Base-by-base conservation (phyloP, 2,888 invertebrate genomes). In the Drosophila emarginata region DNA sequence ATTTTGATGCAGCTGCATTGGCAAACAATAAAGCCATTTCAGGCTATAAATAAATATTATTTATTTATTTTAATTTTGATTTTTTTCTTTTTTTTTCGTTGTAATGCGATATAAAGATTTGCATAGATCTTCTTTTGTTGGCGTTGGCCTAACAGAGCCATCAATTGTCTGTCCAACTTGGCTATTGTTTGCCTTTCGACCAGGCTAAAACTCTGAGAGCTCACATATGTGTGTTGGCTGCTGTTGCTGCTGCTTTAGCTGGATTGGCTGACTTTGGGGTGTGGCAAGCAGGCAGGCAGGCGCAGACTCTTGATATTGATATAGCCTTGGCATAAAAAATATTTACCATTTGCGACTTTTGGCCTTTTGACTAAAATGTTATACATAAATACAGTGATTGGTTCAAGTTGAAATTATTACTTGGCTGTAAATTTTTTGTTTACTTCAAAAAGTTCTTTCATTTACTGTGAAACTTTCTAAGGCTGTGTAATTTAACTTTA, bases 1-100 rank as follows among this genome's bases (percentile, higher is more conserved):
- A 32, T 32, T 9, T 32, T 51, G 53, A 61, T 71, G 83, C 81
- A 81, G 82, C 84, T 83, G 74, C 62, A 68, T 65, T 32, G 32
- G 74, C 77, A 73, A 78, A 81, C 86, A 85, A 80, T 79, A 79
- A 86, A 84, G 78, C 80, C 77, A 77, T 84, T 80, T 77, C 67
- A 23, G 68, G 71, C 84, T 80, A 78, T 81, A 78, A 84, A 84
- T 83, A 79, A 79, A 74, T 72, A 77, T 73, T 74, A 76, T 78
- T 73, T 74, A 76, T 78, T 73, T 79, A 76, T 76, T 70, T 76
- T 76, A 32, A 32, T 70, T 74, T 80, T 64, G 64, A 64, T 77
- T 79, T 61, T 70, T 76, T 76, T 65, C 74, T 79, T 61, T 70
- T 76, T 76, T 60, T 77, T 78, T 76, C 72, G n/a, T 69, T 51